Evolutionary conservation across 2,888 invertebrate genomes (phyloP), one percentile per base, ranked within the genome.

Genomic region (Anticlea derivata): DNA sequence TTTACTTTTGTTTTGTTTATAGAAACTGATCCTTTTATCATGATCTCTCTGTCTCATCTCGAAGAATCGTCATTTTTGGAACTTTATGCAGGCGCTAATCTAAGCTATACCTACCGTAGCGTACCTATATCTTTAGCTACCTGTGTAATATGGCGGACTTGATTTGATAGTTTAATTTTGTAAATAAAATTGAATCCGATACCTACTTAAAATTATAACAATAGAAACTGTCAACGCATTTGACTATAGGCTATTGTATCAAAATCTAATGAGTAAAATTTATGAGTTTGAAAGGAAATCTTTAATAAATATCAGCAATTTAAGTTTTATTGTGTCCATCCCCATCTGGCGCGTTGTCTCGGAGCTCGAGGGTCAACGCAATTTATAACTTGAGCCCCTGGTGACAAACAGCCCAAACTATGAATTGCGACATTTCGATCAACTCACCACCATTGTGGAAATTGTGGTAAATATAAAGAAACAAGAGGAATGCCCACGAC

Each of bases 241-340:
- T n/a, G n/a, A n/a, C n/a, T n/a, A n/a, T n/a, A n/a, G n/a, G n/a
- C n/a, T n/a, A n/a, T n/a, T n/a, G n/a, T n/a, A n/a, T n/a, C n/a
- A n/a, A n/a, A n/a, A n/a, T n/a, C n/a, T n/a, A n/a, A n/a, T n/a
- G n/a, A n/a, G n/a, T 17, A 41, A 49, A 30, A 49, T 43, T 24
- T 49, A 34, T 34, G 17, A 49, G 26, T 54, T 50, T 35, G 45
- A 52, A 50, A 48, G 65, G 66, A 68, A 69, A 67, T 70, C 61
- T 68, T 63, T 69, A 74, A 73, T 73, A 75, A 75, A 73, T 74
- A 78, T 77, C 62, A 70, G 63, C 70, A 71, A 70, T 74, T 69
- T 69, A 72, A 75, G 65, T 78, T 78, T 77, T 77, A 81, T 79
- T 78, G 74, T 72, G 73, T 75, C 78, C 73, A 71, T 76, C 70